Evolutionary conservation across 2,888 invertebrate species (phyloP), one percentile per base, ranked within the genome.

Genomic region (Drosophila diplacantha): DNA sequence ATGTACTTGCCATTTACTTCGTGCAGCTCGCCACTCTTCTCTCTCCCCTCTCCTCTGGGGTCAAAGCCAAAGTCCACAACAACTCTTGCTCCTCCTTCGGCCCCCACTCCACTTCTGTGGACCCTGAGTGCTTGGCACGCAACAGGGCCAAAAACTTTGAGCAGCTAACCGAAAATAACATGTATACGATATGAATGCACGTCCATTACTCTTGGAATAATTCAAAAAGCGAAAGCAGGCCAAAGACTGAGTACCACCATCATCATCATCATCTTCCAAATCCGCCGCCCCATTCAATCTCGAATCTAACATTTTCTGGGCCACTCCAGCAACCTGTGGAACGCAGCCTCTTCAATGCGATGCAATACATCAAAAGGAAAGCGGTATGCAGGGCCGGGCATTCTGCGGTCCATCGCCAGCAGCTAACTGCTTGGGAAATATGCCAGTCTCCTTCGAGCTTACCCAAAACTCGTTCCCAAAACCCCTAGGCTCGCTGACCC

Each of bases 361-460:
- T 86, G 81, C 83, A 86, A 74, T 86, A 86, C 71, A 80, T 86
- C 73, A 86, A 86, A 77, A 75, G 85, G 74, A 86, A 86, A 85
- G 74, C 85, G 85, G 85, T 78, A 78, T 75, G 77, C 71, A 46
- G 66, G 67, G 64, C 64, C 47, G 67, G 67, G 62, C 64, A 79
- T 77, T 74, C 50, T 72, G 72, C 43, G 76, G 76, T 63, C 52
- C 57, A 64, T 37, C 29, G 58, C 67, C 63, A 61, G 41, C 60
- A 73, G 39, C 61, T 71, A 73, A 57, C 47, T 44, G 66, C 73
- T 59, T 59, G 54, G 64, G 57, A 64, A 71, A 58, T 68, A 71
- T 71, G 60, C 56, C 58, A 43, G 58, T 22, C 47, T 46, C 39
- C 35, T 44, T 61, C 24, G 24, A 24, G 26, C 22, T n/a, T 9